Evolutionary conservation across 1,140 invertebrate genomes (phyloP), one percentile per base, ranked within the genome.

Genomic region (Dolichoris vasculosae): DNA sequence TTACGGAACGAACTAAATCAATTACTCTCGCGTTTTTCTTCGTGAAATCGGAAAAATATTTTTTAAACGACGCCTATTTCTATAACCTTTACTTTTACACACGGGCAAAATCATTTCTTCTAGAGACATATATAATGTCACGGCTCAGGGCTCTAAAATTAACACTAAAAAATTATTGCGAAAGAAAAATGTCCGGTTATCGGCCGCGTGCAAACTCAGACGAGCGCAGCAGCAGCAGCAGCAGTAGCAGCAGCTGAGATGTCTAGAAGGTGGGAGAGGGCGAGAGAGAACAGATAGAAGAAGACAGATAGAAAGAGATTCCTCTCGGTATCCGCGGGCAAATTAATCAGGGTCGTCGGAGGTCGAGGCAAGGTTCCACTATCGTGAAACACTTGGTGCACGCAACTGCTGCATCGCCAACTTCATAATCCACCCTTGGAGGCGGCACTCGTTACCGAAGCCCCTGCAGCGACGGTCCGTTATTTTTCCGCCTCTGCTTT

Each of bases 351-450:
- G 78, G 78, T 85, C 78, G 67, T 75, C 69, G 51, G 46, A 63
- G 48, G 82, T 51, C 64, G 84, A 77, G 82, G 40, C 40, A 20
- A 11, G 63, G 48, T 17, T 73, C 40, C 46, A 46, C 35, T 77
- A 84, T 84, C 83, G 76, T 48, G 76, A 84, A 84, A 79, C 83
- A 84, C 83, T 84, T 84, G 83, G 78, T 79, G 78, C 84, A 76
- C 84, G 67, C 78, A 71, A 80, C 73, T 76, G 71, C 71, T 67
- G 43, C 79, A 71, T 51, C 79, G n/a, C 43, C 82, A 77, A 83
- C 78, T 85, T 85, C 84, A 81, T 85, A 85, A 85, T 81, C 78
- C 69, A 85, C 64, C 84, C 55, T 81, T 51, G 64, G 35, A 71
- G 48, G n/a, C 64, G 32, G 73, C 26, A 38, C 38, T 43, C 38